Base-by-base conservation (phyloP, 1,140 invertebrate genomes). In the Medauroidea extradentata region DNA sequence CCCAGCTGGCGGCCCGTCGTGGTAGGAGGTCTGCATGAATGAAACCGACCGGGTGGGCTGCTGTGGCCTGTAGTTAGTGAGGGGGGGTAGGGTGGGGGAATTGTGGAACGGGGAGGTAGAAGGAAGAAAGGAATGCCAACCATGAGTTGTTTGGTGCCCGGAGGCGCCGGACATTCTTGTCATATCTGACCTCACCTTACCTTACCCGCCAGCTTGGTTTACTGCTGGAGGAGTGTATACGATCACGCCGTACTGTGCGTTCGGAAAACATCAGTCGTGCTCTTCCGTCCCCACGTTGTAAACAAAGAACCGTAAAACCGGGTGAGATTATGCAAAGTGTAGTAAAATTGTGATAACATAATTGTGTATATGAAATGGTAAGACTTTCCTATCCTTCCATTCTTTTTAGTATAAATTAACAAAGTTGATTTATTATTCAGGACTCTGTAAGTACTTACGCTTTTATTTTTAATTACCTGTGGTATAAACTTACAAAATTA, bases 11-110 rank as follows among this genome's bases (percentile, higher is more conserved):
- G 25, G 34, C 21, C 24, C 16, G 13, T 27, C 56, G n/a, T 29
- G 42, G 56, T 57, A 57, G 56, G 56, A 57, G 56, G 56, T 57
- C 56, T 57, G 56, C 34, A 57, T 57, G 56, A 57, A 57, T 57
- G 56, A 57, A 57, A 48, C 56, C 50, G 16, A 41, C 56, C 56
- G 56, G 56, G 56, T 57, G 56, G 56, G 56, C 56, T 57, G 2
- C 24, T 1, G 52, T 7, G 39, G 29, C 21, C 14, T 53, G 13
- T 53, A 46, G 44, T 25, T 25, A n/a, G 18, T 19, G 44, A n/a
- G 44, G 18, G 44, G 29, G 5, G 5, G 11, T 4, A 34, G 29
- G 29, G 29, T 34, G 29, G 29, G 5, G n/a, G 2, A 29, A 4
- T 19, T 53, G 24, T 39, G 13, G 27, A 23, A 21, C 38, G 9